Evolutionary conservation across 2,888 invertebrate species (phyloP).

Genomic region (Ernsta delagoae): DNA sequence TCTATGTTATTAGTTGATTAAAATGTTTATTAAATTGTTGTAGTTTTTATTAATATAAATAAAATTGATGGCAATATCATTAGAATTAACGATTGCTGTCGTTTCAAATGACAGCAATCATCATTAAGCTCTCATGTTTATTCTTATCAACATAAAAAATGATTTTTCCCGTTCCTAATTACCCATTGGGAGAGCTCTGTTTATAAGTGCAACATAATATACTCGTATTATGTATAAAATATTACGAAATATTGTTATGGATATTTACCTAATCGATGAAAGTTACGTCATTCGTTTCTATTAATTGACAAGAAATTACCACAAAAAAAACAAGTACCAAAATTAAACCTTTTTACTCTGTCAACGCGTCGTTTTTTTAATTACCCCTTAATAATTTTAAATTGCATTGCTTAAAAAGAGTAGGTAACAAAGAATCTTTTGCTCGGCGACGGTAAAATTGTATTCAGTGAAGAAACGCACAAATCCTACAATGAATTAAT

Average conservation of each 20-base stretch:
- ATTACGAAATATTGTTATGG: not conserved
- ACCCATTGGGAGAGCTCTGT: too few species aligned
- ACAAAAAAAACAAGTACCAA: too few species aligned
- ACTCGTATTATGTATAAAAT: not conserved
- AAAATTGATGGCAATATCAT: constrained; percentile 3
- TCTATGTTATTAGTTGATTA: too few species aligned
- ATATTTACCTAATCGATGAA: not conserved
- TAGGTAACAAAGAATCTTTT: not conserved
- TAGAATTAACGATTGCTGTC: constrained; percentile 7
- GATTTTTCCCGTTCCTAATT: not conserved
- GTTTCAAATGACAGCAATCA: not conserved
- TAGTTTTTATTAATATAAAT: not conserved
- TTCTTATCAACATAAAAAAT: constrained; percentile 12
- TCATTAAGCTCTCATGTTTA: not conserved
- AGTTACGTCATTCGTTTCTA: not conserved
- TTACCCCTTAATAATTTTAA: not conserved
- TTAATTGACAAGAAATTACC: too few species aligned
- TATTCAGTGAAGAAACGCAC: not conserved
- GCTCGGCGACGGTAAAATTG: not conserved
- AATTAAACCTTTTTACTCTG: not conserved
- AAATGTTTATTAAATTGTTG: too few species aligned
- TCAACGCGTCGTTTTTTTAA: not conserved
- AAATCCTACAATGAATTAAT: too few species aligned
- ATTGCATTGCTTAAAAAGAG: not conserved
- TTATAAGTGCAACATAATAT: too few species aligned